Evolutionary conservation across 2,888 invertebrate genomes (phyloP), one percentile per base, ranked within the genome.

Genomic region (Diplolepis rosae): DNA sequence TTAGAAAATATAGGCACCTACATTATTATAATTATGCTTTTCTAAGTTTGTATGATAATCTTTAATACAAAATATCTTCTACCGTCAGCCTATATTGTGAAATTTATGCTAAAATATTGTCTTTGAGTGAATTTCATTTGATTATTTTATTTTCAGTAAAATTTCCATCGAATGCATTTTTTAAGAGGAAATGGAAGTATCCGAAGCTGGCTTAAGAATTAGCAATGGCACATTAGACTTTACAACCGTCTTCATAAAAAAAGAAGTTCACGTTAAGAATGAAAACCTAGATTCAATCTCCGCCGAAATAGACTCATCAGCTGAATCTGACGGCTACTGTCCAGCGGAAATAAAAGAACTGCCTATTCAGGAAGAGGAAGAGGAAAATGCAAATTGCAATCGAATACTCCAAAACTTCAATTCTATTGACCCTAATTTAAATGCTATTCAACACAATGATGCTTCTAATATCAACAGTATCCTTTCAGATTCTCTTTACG

Each of bases 101-200:
- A n/a, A n/a, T n/a, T n/a, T n/a, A n/a, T n/a, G n/a, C n/a, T n/a
- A n/a, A n/a, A n/a, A n/a, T n/a, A n/a, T n/a, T n/a, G n/a, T n/a
- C n/a, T n/a, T n/a, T n/a, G n/a, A n/a, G n/a, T n/a, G n/a, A n/a
- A n/a, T n/a, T n/a, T n/a, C n/a, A n/a, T 4, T 1, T 4, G 11
- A 30, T 56, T 22, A 18, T 1, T 11, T 35, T 5, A 32, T 56
- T 56, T 61, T 61, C 61, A 61, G 61, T n/a, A 61, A 24, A 24
- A 32, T 22, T 18, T 65, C 7, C 32, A 5, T 22, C 5, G 22
- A 35, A 9, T 18, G 13, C 22, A 18, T 35, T 68, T 28, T 73
- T 45, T 27, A 3, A 18, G 70, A 75, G 80, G 84, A 79, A 76
- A 84, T 84, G 84, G 84, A 84, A 82, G 80, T 82, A 77, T 76